Conservation (phyloP, 2,113 vertebrate species). For the Thamnophis sirtalis region DNA sequence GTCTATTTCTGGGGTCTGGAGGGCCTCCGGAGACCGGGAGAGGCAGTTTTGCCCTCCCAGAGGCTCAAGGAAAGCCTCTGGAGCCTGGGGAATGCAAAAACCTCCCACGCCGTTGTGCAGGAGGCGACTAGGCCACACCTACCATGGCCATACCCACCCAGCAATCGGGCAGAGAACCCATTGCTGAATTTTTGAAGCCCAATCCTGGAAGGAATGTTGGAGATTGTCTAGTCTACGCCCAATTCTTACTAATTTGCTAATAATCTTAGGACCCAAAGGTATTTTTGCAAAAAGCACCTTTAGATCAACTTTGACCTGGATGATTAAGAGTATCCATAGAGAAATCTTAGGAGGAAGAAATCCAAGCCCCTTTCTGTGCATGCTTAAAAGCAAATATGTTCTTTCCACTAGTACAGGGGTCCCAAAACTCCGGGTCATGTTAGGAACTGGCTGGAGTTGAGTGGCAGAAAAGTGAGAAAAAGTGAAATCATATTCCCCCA, state of each 20-base stretch:
- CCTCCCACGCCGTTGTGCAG: no score
- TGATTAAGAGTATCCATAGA: neutral
- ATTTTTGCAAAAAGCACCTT: neutral
- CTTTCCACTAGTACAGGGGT: neutral
- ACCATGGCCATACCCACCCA: no score
- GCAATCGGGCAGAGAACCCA: no score
- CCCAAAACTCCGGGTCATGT: neutral
- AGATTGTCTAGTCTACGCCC: neutral
- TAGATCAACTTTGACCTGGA: neutral
- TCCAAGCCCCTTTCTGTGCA: neutral
- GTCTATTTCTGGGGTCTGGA: no score
- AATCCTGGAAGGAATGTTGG: neutral
- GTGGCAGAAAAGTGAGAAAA: neutral
- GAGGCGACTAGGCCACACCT: no score
- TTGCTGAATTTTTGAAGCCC: no score
- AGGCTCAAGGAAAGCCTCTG: no score
- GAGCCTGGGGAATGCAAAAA: no score
- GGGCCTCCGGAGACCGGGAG: no score
- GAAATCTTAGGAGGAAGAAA: neutral
- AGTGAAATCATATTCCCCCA: neutral
- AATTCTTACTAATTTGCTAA: neutral
- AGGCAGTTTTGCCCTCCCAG: no score
- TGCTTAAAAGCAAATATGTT: neutral
- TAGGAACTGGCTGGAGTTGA: neutral
- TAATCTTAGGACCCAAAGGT: neutral